Percentiles rank a stretch among this genome's conserved stretches.
Conservation (phyloP, 2,888 invertebrate genomes). For the Pegoplata infirma region DNA sequence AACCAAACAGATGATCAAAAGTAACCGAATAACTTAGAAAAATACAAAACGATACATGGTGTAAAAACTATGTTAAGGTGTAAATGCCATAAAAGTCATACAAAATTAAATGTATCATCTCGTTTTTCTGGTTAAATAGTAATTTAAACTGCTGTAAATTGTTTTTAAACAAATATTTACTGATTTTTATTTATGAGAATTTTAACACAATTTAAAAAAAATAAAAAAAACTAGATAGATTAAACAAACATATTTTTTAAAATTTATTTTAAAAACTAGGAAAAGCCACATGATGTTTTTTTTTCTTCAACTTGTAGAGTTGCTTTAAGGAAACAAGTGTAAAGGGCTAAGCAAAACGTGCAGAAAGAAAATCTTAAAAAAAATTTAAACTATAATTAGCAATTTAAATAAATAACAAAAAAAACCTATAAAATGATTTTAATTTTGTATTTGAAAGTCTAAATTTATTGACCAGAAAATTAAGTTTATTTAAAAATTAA, state of each 20-base stretch:
- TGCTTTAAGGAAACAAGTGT: neutral
- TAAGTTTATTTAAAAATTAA: conserved; percentile 37
- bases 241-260: conserved; percentile 22
- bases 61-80: too few relatives aligned
- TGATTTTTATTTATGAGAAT: neutral
- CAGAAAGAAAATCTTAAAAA: neutral
- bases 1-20: too few relatives aligned
- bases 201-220: conserved; percentile 36
- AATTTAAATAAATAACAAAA: neutral
- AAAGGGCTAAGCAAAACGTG: conserved; percentile 19
- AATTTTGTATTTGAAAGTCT: conserved; percentile 20
- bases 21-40: too few relatives aligned
- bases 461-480: conserved; percentile 20
- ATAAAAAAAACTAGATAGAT: too few relatives aligned
- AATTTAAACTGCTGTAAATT: neutral
- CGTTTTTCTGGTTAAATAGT: too few relatives aligned
- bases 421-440: neutral
- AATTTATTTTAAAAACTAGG: neutral
- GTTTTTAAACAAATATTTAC: neutral
- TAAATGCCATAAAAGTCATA: too few relatives aligned
- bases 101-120: too few relatives aligned
- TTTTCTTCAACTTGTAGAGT: neutral
- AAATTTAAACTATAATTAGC: too few relatives aligned
- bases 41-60: too few relatives aligned
- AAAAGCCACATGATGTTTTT: conserved; percentile 26